These are phyloP conservation scores for Lamprologus callipterus DNA, from an alignment of 2,113 vertebrate species.

Conservation along the genomic window DNA sequence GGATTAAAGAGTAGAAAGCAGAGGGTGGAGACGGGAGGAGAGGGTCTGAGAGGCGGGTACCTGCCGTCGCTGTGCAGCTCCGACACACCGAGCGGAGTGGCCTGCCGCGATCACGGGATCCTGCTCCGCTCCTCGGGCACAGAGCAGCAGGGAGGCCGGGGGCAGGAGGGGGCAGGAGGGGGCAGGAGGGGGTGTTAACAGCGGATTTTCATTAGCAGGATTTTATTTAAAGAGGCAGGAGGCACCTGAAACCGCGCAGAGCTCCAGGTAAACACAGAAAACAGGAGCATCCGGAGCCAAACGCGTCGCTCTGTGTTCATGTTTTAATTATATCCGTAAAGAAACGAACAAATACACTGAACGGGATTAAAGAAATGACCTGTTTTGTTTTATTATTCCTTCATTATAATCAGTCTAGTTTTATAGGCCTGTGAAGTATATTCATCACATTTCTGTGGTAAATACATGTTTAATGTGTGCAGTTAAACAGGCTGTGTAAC, in stretches of 20 bases:
- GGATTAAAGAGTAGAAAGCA: background rate
- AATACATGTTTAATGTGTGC: background rate
- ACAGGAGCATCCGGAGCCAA: background rate
- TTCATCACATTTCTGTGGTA: background rate
- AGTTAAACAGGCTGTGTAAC: background rate
- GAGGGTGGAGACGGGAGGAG: background rate
- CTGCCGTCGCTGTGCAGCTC: background rate
- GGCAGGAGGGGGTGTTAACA: background rate
- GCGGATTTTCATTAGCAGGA: conserved; percentile 45
- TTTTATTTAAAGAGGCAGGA: conserved; percentile 59
- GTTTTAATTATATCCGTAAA: background rate
- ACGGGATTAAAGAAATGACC: background rate
- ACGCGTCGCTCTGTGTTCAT: background rate
- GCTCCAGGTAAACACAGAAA: background rate
- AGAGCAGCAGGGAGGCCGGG: background rate
- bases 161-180: background rate
- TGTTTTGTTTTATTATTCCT: background rate
- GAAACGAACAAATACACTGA: background rate
- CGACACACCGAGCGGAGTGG: background rate
- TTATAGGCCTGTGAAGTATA: background rate
- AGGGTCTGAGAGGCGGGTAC: background rate
- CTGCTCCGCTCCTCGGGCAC: background rate
- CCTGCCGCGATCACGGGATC: background rate
- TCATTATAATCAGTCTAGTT: background rate
- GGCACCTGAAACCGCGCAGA: background rate